A percentile compares a stretch with the other conserved stretches of the same genome.
These are phyloP conservation scores for Ips nitidus DNA, from an alignment of 1,140 invertebrate genomes.

Conservation along the genomic window DNA sequence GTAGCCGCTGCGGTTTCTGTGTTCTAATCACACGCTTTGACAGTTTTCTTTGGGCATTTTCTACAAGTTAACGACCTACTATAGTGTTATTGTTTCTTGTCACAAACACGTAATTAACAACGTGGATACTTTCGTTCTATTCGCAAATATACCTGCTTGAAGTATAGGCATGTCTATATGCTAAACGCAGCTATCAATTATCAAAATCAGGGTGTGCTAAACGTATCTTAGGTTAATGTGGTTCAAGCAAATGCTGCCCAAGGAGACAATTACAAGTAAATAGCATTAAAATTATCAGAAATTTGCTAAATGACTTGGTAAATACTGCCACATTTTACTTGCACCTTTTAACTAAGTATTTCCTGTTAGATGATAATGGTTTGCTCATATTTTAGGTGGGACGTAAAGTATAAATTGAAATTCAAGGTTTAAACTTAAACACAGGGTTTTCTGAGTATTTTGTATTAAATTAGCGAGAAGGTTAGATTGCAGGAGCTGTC, in stretches of 20 bases:
- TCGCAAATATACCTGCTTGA: too few species aligned
- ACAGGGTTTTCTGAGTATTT: too few species aligned
- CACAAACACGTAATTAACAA: too few species aligned
- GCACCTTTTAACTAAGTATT: slow-evolving; percentile 17
- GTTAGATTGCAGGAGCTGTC: too few species aligned
- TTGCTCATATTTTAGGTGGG: background rate
- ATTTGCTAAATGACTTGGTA: slow-evolving; percentile 18
- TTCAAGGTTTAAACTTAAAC: background rate
- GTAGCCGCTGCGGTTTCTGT: background rate
- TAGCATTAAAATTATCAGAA: slow-evolving; percentile 17
- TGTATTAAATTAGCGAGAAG: too few species aligned
- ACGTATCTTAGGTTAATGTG: too few species aligned
- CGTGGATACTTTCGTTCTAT: too few species aligned
- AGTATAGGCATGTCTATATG: too few species aligned
- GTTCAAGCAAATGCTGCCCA: background rate
- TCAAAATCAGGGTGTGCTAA: too few species aligned
- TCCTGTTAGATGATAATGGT: slow-evolving; percentile 12
- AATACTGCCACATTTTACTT: slow-evolving; percentile 11
- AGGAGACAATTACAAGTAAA: slow-evolving; percentile 14
- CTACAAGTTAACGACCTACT: too few species aligned
- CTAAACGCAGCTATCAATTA: background rate
- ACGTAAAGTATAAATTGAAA: slow-evolving; percentile 2
- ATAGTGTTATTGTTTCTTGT: too few species aligned
- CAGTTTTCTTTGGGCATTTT: background rate
- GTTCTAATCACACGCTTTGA: background rate